A percentile compares a stretch with the other conserved stretches of the same genome.
These are phyloP conservation scores for Argyrosomus japonicus DNA, from an alignment of 2,113 vertebrate species.

Conservation along the genomic window DNA sequence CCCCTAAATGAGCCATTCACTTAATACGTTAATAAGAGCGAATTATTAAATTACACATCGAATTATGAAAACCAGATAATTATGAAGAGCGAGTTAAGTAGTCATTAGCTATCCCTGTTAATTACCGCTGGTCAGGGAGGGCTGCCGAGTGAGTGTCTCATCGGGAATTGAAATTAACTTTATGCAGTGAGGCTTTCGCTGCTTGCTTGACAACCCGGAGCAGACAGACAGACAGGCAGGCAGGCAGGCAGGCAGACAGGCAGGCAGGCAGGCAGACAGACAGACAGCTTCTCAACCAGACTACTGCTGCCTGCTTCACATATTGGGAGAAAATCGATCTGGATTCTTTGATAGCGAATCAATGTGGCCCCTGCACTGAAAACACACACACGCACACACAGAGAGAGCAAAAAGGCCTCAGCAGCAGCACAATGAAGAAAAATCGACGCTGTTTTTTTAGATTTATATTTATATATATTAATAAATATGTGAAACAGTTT, in stretches of 20 bases:
- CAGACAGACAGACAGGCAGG: conserved; percentile 8
- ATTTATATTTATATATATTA: background rate
- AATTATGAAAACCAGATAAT: conserved; percentile 99
- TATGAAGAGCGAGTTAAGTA: conserved; percentile 98
- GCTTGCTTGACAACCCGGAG: conserved; percentile 81
- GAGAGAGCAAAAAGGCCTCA: conserved; percentile 16
- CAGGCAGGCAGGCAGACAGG: background rate
- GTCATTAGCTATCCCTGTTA: conserved; percentile 99
- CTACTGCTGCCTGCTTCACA: conserved; percentile 85
- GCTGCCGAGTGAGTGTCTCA: conserved; percentile 90
- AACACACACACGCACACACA: conserved; percentile 12
- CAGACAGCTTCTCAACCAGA: conserved; percentile 20
- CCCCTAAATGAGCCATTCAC: conserved; percentile 92
- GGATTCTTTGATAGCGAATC: conserved; percentile 76
- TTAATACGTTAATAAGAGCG: conserved; percentile 94
- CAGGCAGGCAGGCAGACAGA: conserved; percentile 24
- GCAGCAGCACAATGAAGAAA: conserved; percentile 47
- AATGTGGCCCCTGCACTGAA: conserved; percentile 73
- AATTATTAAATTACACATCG: conserved; percentile 99
- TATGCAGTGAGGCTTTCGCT: conserved; percentile 86
- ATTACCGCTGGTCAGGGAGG: conserved; percentile 98
- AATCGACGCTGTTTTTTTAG: conserved; percentile 37
- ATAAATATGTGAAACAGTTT: conserved; percentile 51
- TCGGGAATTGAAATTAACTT: conserved; percentile 97
- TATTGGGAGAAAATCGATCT: conserved; percentile 85